These are phyloP conservation scores for Lucilia cuprina DNA, from an alignment of 1,140 invertebrate genomes.

Conservation along the genomic window DNA sequence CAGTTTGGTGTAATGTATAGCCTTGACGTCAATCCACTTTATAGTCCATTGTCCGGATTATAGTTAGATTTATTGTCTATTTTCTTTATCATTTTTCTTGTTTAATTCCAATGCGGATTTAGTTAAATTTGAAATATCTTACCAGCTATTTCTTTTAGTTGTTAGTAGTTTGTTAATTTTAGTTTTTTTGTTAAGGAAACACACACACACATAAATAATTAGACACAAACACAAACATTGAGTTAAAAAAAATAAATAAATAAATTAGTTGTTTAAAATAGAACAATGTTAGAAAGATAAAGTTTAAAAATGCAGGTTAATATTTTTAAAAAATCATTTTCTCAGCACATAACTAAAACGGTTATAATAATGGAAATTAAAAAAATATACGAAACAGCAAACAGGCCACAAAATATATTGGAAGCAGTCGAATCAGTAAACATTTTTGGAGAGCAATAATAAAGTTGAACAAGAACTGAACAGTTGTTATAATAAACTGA, in stretches of 20 bases:
- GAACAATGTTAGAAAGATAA: neutral
- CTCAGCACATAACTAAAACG: constrained; percentile 43
- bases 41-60: too few relatives aligned
- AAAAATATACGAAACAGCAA: constrained; percentile 49
- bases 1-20: too few relatives aligned
- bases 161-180: neutral
- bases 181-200: neutral
- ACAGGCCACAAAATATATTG: constrained; percentile 45
- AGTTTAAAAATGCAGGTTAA: neutral
- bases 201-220: neutral
- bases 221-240: neutral
- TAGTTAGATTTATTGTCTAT: too few relatives aligned
- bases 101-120: too few relatives aligned
- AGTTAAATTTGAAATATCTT: neutral
- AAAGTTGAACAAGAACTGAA: neutral
- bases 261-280: neutral
- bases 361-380: constrained; percentile 52
- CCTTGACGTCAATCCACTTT: too few relatives aligned
- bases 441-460: neutral
- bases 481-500: neutral
- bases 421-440: neutral
- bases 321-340: neutral
- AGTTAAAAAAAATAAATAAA: neutral
- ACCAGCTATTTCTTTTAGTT: constrained; percentile 26
- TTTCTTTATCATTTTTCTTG: too few relatives aligned